Percentiles rank a stretch among this genome's conserved stretches.
phyloP scores from a whole-genome alignment of 2,797 vertebrate genomes.

The Xiphophorus birchmanni region DNA sequence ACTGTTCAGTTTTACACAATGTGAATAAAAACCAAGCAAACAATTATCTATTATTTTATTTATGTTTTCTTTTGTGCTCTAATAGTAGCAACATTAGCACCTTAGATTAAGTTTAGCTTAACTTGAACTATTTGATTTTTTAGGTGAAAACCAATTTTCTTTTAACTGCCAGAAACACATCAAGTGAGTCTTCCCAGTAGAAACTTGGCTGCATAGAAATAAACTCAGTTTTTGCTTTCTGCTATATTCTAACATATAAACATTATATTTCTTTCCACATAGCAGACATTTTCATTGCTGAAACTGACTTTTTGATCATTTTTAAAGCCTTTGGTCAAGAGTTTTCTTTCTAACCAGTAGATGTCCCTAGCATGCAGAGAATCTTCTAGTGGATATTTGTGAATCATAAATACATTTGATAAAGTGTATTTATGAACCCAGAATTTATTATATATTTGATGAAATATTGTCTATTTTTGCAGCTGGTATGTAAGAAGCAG shows the following conservation, averaged over 20 bases:
- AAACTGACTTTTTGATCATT: background rate
- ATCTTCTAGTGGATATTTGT: conserved; percentile 1
- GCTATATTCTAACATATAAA: background rate
- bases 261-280: background rate
- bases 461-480: background rate
- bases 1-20: too few species aligned
- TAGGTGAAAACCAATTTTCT: background rate
- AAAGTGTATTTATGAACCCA: too few species aligned
- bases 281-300: background rate
- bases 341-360: conserved; percentile 48
- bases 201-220: background rate
- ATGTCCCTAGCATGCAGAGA: conserved; percentile 45
- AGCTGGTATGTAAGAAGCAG: background rate
- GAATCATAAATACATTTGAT: background rate
- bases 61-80: too few species aligned
- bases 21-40: background rate
- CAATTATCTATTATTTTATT: background rate
- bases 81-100: background rate
- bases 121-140: background rate
- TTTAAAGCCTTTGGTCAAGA: background rate
- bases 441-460: too few species aligned
- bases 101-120: background rate
- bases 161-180: background rate
- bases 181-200: background rate
- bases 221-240: too few species aligned